Evolutionary conservation across 2,888 invertebrate genomes (phyloP), one percentile per base, ranked within the genome.

Genomic region (Harpalus rufipes): DNA sequence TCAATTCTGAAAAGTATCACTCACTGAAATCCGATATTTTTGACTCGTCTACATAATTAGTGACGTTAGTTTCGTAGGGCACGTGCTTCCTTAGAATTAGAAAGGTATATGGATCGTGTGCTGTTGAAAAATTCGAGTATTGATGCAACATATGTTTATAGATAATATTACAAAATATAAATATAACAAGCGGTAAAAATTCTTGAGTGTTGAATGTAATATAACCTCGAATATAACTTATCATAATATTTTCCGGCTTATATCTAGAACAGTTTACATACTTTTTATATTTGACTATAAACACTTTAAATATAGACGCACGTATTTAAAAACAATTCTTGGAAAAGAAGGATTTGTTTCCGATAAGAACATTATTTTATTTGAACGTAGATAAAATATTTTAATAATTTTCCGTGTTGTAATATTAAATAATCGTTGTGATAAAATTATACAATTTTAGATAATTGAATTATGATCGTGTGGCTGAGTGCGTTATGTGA

Each of bases 1-100:
- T 68, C 59, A 68, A 16, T 68, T 68, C 68, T 68, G 68, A n/a
- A 68, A 68, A 68, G 68, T 68, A 68, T 68, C 68, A 68, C 12
- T 68, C 68, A 39, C 39, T 14, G 68, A 68, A 10, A 68, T 32
- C 8, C 3, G 68, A 68, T 68, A 68, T 12, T 68, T 68, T 68
- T 8, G 12, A 25, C 10, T 8, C 7, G 32, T 32, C 25, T 61
- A 21, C 25, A 25, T 65, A 65, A 65, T 65, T 65, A 65, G n/a
- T 32, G 32, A 12, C n/a, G 32, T 65, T 65, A 56, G 7, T 25
- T 21, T 39, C 68, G 12, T 7, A 0, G n/a, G 68, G 68, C 68
- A 68, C 68, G 68, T n/a, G 68, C 68, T 68, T 32, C 32, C 14
- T 32, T n/a, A 6, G 7, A 25, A 65, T 61, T 61, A 61, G 18